Evolutionary conservation across 2,888 invertebrate genomes (phyloP).

Genomic region (Cephalotes varians): DNA sequence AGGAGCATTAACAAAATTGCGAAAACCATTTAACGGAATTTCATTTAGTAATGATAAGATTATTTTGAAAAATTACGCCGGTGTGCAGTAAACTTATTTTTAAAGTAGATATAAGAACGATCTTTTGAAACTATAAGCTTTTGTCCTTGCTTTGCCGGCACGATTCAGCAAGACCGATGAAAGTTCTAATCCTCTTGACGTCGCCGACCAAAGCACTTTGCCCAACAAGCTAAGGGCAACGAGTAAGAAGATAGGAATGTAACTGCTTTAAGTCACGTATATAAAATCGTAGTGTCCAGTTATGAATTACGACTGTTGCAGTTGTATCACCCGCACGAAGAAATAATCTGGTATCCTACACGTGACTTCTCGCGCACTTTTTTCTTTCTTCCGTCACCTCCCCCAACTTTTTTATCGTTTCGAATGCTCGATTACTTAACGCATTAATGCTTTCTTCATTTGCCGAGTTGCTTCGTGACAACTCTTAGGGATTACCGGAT

Average conservation of each 20-base stretch:
- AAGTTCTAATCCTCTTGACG: constrained; percentile 75
- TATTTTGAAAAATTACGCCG: constrained; percentile 49
- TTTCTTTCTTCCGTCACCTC: neutral
- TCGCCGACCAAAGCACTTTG: constrained; percentile 62
- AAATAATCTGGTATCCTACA: constrained; percentile 45
- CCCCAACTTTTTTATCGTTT: constrained; percentile 34
- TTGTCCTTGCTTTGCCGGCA: constrained; percentile 42
- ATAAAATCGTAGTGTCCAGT: constrained; percentile 31
- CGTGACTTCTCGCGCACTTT: constrained; percentile 39
- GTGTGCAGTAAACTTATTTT: constrained; percentile 45
- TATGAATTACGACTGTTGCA: constrained; percentile 50
- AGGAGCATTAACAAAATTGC: constrained; percentile 43
- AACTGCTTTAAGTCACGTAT: constrained; percentile 61
- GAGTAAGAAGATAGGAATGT: constrained; percentile 59
- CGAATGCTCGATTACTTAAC: constrained; percentile 47
- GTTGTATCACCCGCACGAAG: constrained; percentile 28
- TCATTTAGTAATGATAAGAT: constrained; percentile 42
- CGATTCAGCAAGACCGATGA: constrained; percentile 69
- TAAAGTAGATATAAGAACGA: constrained; percentile 51
- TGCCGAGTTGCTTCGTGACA: constrained; percentile 41
- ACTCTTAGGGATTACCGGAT: constrained; percentile 40
- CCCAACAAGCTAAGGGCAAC: constrained; percentile 56
- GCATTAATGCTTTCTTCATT: constrained; percentile 51
- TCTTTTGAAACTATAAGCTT: constrained; percentile 46
- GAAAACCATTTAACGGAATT: constrained; percentile 37